Evolutionary conservation across 2,113 vertebrate species (phyloP).

Genomic region (Aphyosemion australe): DNA sequence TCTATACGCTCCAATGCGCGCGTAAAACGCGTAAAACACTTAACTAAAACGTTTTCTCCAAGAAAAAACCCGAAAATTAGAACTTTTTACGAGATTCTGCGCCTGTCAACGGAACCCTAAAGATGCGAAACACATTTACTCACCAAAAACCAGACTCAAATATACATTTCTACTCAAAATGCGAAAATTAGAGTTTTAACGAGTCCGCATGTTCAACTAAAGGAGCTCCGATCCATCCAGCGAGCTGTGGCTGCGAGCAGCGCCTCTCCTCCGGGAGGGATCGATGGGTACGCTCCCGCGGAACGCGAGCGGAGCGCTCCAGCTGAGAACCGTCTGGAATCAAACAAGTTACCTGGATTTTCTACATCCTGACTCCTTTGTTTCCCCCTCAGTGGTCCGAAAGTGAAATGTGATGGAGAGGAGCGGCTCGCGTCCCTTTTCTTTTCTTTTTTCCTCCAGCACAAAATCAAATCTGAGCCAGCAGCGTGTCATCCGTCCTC

Average conservation of each 20-base stretch:
- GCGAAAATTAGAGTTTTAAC: constrained; percentile 12
- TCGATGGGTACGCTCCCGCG: constrained; percentile 26
- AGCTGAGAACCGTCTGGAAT: neutral
- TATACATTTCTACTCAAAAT: constrained; percentile 27
- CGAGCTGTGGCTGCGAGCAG: constrained; percentile 23
- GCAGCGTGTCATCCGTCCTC: constrained; percentile 50
- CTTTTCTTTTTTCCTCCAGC: neutral
- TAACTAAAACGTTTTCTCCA: too few species aligned
- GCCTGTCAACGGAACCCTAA: neutral
- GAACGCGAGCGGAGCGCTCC: constrained; percentile 15
- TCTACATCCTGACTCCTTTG: constrained; percentile 59
- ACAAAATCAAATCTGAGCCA: constrained; percentile 43
- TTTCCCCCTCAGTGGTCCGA: constrained; percentile 31
- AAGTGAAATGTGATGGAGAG: constrained; percentile 48
- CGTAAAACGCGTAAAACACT: neutral
- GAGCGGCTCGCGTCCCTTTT: constrained; percentile 32
- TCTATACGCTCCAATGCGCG: too few species aligned
- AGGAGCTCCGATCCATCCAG: constrained; percentile 38
- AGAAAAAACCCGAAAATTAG: neutral
- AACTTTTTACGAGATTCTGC: neutral
- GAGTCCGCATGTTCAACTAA: constrained; percentile 17
- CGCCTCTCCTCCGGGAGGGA: constrained; percentile 30
- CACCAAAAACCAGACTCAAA: constrained; percentile 36
- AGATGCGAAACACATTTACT: constrained; percentile 22
- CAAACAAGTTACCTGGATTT: neutral